phyloP scores from a whole-genome alignment of 2,797 vertebrate species.

The Phrynocephalus guinanensis region DNA sequence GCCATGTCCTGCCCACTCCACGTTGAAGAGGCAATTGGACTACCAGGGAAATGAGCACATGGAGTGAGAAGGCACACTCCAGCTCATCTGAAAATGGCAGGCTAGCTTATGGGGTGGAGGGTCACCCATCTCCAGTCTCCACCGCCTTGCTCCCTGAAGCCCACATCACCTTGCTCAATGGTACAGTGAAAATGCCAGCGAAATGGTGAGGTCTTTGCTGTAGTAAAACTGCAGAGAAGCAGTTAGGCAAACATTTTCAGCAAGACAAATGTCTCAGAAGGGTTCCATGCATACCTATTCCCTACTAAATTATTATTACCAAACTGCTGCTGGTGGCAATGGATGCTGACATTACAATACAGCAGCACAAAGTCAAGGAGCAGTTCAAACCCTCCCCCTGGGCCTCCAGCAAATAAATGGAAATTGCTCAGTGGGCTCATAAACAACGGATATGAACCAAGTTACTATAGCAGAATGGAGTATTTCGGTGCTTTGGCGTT shows the following conservation, averaged over 20 bases:
- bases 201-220: neutral
- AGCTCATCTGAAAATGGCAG: neutral
- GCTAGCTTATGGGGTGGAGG: neutral
- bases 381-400: neutral
- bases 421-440: constrained; percentile 5
- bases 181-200: neutral
- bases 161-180: neutral
- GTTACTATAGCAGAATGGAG: constrained; percentile 20
- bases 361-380: neutral
- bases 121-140: neutral
- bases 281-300: neutral
- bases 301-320: constrained; percentile 20
- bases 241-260: neutral
- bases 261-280: neutral
- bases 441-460: constrained; percentile 19
- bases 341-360: constrained; percentile 29
- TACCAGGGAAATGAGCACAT: neutral
- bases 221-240: neutral
- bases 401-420: constrained; percentile 8
- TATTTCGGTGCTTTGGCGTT: constrained; percentile 33
- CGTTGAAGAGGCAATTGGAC: neutral
- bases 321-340: constrained; percentile 36
- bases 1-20: neutral
- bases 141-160: too few relatives aligned
- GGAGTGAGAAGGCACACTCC: neutral